These are phyloP conservation scores for Ciconia boyciana DNA, from an alignment of 2,113 vertebrate species.

Conservation along the genomic window DNA sequence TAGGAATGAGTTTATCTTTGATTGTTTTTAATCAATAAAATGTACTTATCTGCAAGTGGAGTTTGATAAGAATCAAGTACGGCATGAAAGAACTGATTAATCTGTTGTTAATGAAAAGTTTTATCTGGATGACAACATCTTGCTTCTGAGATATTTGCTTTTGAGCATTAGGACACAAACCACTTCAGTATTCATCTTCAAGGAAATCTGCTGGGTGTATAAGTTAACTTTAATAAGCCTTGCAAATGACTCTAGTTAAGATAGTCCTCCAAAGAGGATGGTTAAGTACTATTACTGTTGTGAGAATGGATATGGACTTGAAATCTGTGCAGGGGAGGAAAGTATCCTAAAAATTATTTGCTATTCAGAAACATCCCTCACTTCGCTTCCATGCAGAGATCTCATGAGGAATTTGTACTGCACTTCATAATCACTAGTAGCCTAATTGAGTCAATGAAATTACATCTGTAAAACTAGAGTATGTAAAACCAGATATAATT, in stretches of 20 bases:
- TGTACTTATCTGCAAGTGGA: constrained; percentile 43
- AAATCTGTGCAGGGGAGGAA: background rate
- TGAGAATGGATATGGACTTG: background rate
- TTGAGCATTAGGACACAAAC: constrained; percentile 25
- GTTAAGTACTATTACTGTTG: background rate
- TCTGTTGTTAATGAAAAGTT: constrained; percentile 50
- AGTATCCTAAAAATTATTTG: constrained; percentile 26
- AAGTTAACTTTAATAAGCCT: background rate
- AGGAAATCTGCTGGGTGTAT: background rate
- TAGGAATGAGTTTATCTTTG: constrained; percentile 39
- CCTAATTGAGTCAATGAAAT: constrained; percentile 46
- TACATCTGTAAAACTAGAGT: constrained; percentile 35
- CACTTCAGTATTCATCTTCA: background rate
- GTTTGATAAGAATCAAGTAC: constrained; percentile 49
- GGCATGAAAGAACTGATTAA: constrained; percentile 4
- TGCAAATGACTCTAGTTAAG: background rate
- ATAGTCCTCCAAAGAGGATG: constrained; percentile 2
- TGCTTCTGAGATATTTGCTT: constrained; percentile 11
- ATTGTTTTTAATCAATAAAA: constrained; percentile 58
- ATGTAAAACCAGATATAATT: constrained; percentile 24
- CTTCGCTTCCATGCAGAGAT: background rate
- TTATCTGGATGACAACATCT: constrained; percentile 46
- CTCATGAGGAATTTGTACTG: constrained; percentile 45
- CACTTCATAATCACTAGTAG: constrained; percentile 43
- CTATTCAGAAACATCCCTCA: constrained; percentile 43